phyloP scores from a whole-genome alignment of 2,888 invertebrate species.

The Cordilura impudica region DNA sequence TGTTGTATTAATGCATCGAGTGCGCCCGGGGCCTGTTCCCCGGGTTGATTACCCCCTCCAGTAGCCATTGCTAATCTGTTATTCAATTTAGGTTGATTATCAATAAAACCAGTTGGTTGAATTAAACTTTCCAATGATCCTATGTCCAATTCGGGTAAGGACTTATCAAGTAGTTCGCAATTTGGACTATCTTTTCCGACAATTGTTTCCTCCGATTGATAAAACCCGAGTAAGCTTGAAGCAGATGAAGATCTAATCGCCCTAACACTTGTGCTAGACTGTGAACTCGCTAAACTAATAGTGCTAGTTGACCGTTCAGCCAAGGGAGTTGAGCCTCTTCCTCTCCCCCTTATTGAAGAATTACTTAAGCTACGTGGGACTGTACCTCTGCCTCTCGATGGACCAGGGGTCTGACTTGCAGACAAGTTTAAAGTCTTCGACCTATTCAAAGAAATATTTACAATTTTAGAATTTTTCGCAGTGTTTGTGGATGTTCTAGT shows the following conservation, averaged over 20 bases:
- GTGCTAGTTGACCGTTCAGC: too few relatives aligned
- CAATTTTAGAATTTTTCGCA: too few relatives aligned
- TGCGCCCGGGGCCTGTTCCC: not conserved
- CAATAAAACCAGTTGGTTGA: too few relatives aligned
- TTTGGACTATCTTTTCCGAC: not conserved
- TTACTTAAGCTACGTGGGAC: too few relatives aligned
- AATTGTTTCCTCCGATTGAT: not conserved
- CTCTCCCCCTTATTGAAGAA: slow-evolving; percentile 8
- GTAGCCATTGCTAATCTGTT: not conserved
- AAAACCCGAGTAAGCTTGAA: not conserved
- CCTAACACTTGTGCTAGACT: not conserved
- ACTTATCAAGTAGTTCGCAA: not conserved
- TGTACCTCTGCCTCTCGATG: too few relatives aligned
- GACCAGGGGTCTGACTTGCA: too few relatives aligned
- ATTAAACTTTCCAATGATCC: too few relatives aligned
- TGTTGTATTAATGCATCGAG: not conserved
- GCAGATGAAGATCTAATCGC: not conserved
- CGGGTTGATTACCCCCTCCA: not conserved
- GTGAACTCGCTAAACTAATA: not conserved
- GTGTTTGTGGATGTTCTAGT: too few relatives aligned
- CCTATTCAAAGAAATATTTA: too few relatives aligned
- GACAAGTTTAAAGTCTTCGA: too few relatives aligned
- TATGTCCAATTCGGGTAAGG: too few relatives aligned
- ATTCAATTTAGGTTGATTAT: too few relatives aligned
- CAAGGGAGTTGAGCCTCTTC: not conserved